Evolutionary conservation across 2,113 vertebrate species (phyloP).

Genomic region (Sinocyclocheilus rhinocerous): DNA sequence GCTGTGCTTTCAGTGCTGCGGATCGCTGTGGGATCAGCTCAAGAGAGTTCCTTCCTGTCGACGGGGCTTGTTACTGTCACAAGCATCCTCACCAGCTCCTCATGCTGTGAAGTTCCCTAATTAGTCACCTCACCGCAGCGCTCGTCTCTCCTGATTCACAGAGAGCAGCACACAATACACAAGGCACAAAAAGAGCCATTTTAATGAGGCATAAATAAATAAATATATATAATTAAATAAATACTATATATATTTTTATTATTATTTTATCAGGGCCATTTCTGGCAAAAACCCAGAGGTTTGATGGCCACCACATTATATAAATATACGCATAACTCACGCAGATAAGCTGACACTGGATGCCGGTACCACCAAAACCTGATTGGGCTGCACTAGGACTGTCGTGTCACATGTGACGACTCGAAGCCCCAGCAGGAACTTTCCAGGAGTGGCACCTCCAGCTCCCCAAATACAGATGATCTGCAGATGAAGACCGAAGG

Average conservation of each 20-base stretch:
- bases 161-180: not conserved
- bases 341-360: constrained; percentile 91
- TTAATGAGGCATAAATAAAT: constrained; percentile 12
- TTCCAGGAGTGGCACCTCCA: constrained; percentile 93
- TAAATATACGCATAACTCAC: constrained; percentile 76
- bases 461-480: constrained; percentile 95
- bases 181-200: constrained; percentile 18
- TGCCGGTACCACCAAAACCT: constrained; percentile 89
- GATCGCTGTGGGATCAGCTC: constrained; percentile 25
- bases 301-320: no score
- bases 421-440: constrained; percentile 90
- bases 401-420: constrained; percentile 92
- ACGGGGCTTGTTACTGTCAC: constrained; percentile 46
- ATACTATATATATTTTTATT: no score
- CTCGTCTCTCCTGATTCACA: constrained; percentile 24
- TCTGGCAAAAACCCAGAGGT: no score
- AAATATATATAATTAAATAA: no score
- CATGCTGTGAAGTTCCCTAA: constrained; percentile 40
- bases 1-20: not conserved
- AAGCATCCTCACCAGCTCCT: constrained; percentile 27
- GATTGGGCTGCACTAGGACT: constrained; percentile 86
- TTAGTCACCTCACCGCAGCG: constrained; percentile 30
- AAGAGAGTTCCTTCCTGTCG: constrained; percentile 48
- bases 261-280: no score
- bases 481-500: constrained; percentile 67